Evolutionary conservation across 2,888 invertebrate species (phyloP).

Genomic region (Pollenia griseotomentosa): DNA sequence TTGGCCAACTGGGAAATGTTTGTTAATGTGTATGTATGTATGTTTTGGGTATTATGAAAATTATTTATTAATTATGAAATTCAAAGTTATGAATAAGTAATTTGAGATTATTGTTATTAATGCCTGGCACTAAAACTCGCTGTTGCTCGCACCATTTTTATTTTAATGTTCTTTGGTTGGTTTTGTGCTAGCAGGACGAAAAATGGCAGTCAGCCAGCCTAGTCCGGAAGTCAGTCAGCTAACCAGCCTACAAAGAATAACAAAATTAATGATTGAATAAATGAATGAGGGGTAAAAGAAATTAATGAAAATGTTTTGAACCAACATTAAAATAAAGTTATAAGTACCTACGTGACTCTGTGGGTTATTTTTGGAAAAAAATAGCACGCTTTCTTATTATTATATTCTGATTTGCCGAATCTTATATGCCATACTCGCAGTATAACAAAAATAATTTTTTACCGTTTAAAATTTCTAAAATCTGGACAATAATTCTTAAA

Average conservation of each 20-base stretch:
- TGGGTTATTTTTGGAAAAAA: too few species aligned
- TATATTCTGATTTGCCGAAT: too few species aligned
- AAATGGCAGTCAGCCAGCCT: neutral
- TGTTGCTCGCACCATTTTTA: neutral
- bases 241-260: neutral
- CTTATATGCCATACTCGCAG: too few species aligned
- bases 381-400: too few species aligned
- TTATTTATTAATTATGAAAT: slow-evolving; percentile 81
- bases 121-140: slow-evolving; percentile 63
- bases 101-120: slow-evolving; percentile 82
- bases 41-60: slow-evolving; percentile 65
- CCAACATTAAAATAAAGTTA: slow-evolving; percentile 11
- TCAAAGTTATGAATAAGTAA: slow-evolving; percentile 82
- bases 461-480: too few species aligned
- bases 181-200: neutral
- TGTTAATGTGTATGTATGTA: neutral
- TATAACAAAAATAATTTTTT: too few species aligned
- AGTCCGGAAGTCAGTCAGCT: neutral
- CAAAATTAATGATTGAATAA: neutral
- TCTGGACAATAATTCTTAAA: too few species aligned
- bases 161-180: neutral
- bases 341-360: too few species aligned
- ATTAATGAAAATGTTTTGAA: neutral
- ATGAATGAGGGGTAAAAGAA: neutral
- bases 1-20: too few species aligned